Evolutionary conservation across 2,113 vertebrate genomes (phyloP), one percentile per base, ranked within the genome.

Genomic region (Myotis yumanensis): DNA sequence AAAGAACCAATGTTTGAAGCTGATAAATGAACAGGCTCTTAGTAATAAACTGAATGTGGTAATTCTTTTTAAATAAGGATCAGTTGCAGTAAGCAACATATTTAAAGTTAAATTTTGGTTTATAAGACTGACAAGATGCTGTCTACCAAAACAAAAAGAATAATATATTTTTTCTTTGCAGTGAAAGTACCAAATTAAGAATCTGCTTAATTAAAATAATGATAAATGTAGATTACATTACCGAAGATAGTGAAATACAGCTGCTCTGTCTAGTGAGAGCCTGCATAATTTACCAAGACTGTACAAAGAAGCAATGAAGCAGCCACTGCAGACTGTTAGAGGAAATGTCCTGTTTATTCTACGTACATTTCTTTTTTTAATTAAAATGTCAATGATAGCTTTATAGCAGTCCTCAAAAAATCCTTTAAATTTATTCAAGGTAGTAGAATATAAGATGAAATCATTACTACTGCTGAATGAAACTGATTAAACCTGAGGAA

Each of bases 141-240:
- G 66, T 95, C 84, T 94, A 9, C 95, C 90, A 89, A 76, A 84
- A 72, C 88, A 96, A 93, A 91, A 97, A 76, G 20, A 96, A 51
- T 93, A 96, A 86, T 48, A 5, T 97, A 85, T 97, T 89, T 98
- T 97, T 97, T 80, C 86, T 95, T 97, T 97, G 93, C 86, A 96
- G 15, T 97, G 91, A 96, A 95, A 95, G 46, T 97, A 97, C 93
- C 95, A 97, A 98, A 89, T 98, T 98, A 98, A 97, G 97, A 94
- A 97, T 97, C 94, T 43, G 4, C 89, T 95, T 97, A 98, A 97
- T 98, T 98, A 97, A 98, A 98, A 97, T 94, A 97, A 85, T 94
- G 93, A 97, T 97, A 97, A 98, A 97, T 98, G 89, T 97, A 81
- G 43, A 96, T 97, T 97, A 91, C 48, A 92, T 96, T 98, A 96